Evolutionary conservation across 2,888 invertebrate genomes (phyloP), one percentile per base, ranked within the genome.

Genomic region (Mythimna impura): DNA sequence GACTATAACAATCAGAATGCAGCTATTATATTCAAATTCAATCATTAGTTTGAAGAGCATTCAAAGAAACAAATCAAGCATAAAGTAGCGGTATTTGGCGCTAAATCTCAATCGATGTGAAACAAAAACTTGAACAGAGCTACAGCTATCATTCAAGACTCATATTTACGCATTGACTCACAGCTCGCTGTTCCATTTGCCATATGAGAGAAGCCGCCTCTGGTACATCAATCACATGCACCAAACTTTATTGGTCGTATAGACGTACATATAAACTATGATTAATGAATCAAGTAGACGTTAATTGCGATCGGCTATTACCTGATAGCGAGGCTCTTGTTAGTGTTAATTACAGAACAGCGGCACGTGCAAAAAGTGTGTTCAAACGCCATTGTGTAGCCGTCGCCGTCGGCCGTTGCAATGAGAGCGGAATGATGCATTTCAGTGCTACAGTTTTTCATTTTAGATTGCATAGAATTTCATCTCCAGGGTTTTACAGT

Each of bases 251-350:
- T 83, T 82, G 82, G 82, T 82, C 82, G 82, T 82, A 86, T 87
- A 80, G 81, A 80, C 73, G 76, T 67, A 71, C 79, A 82, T 67
- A 76, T 66, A 75, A 81, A 84, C 74, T 80, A 84, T 92, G 93
- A 93, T 93, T 91, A 90, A 93, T 93, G 89, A 86, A 88, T 90
- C 86, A 82, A 82, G 80, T 81, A 78, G 85, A 86, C 84, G 83
- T 88, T 92, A 91, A 91, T 91, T 90, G 77, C 87, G 82, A 71
- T 71, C 73, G 73, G 82, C 82, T 84, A 86, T 84, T 82, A 85
- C 72, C 60, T 69, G 81, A 84, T 73, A 78, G 81, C 75, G 72
- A 76, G 76, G 84, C 86, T 78, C 85, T 87, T 85, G 84, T 87
- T 84, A 84, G 75, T 71, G 66, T 81, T 88, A 90, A 89, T 89